Percentiles rank a stretch among this genome's conserved stretches.
Evolutionary conservation across 2,888 invertebrate species (phyloP).

Genomic region (Drosophila neutralis): DNA sequence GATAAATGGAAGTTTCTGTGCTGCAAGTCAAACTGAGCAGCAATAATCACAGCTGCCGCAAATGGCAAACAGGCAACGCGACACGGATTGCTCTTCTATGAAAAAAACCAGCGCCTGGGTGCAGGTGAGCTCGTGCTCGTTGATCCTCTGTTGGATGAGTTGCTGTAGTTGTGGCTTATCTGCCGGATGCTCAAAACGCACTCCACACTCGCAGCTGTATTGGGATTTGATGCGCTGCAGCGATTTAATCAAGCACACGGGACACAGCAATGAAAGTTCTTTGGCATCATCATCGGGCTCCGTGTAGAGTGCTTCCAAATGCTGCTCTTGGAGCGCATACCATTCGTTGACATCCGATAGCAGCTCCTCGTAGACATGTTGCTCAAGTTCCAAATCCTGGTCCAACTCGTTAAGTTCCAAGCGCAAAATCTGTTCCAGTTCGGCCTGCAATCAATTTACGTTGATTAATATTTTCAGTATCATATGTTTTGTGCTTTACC

Average conservation of each 20-base stretch:
- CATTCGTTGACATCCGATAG: conserved; percentile 80
- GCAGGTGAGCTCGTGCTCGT: conserved; percentile 72
- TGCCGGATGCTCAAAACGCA: conserved; percentile 63
- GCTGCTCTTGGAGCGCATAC: conserved; percentile 78
- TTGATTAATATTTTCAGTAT: not conserved
- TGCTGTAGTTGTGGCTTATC: conserved; percentile 47
- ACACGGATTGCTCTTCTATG: conserved; percentile 59
- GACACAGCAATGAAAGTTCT: conserved; percentile 84
- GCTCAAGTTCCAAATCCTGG: conserved; percentile 77
- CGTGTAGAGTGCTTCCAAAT: conserved; percentile 80
- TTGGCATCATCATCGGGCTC: conserved; percentile 82
- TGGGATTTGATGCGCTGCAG: conserved; percentile 39
- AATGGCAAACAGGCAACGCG: conserved; percentile 66
- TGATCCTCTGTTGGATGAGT: conserved; percentile 57
- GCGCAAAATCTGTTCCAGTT: conserved; percentile 73
- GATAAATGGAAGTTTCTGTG: not conserved
- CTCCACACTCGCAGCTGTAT: conserved; percentile 84
- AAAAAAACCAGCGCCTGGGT: conserved; percentile 73
- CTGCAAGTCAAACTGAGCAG: conserved; percentile 59
- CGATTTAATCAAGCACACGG: conserved; percentile 85
- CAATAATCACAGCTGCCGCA: conserved; percentile 82
- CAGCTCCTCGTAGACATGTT: conserved; percentile 81
- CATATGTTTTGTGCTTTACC: conserved; percentile 23
- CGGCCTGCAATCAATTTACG: conserved; percentile 32
- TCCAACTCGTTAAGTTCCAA: conserved; percentile 81